Base-by-base conservation (phyloP, 2,113 vertebrate genomes). In the Trachemys scripta region DNA sequence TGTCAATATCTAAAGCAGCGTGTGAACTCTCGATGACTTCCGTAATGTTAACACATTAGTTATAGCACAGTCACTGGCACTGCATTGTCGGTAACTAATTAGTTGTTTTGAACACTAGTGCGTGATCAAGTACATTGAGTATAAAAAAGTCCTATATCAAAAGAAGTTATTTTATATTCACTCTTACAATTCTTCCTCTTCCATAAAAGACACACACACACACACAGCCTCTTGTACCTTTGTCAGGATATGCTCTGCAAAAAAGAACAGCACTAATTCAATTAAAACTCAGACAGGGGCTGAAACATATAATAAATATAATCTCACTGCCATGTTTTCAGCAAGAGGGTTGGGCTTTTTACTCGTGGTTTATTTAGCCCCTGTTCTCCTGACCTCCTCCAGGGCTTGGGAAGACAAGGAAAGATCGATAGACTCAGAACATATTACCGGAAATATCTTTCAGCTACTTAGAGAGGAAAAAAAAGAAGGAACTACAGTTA, bases 1-100 rank as follows among this genome's bases (percentile, higher is more conserved):
- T 93, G 90, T 84, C 92, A 95, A 94, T 47, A 90, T 92, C 86
- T 81, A 69, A 93, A 88, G 93, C 94, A 84, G 84, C 88, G 86
- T 24, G 87, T 91, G 92, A 97, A 79, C 90, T 88, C 85, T 89
- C 91, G 90, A 96, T 93, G 94, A 92, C 95, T 97, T 13, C 90
- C 91, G 90, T 96, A 96, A 96, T 94, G 93, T 94, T 94, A 57
- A 92, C 92, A 95, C 91, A 92, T 89, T 89, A 94, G 94, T 87
- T 95, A 62, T 27, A 94, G 94, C 95, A 95, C 88, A 92, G 88
- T 83, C 91, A 91, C 79, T 72, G 87, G 62, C 92, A 94, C 91
- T 85, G 75, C 86, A n/a, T 90, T 95, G 91, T 93, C 92, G 95
- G 91, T 50, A 76, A 83, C 69, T 76, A 90, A 87, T 82, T 94